Evolutionary conservation across 2,888 invertebrate genomes (phyloP), one percentile per base, ranked within the genome.

Genomic region (Dryobota labecula): DNA sequence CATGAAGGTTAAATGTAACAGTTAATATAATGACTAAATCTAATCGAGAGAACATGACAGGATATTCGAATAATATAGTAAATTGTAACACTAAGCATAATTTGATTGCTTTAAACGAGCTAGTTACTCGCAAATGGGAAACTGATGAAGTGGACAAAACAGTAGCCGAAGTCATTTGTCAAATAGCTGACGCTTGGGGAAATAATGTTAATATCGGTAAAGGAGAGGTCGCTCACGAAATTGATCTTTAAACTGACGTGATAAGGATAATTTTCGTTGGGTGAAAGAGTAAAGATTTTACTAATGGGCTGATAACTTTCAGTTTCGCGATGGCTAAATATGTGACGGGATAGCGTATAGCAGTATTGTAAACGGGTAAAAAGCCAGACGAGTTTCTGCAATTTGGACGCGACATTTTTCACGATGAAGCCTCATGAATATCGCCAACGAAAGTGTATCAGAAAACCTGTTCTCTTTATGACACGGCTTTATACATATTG

Each of bases 331-430:
- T 69, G n/a, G n/a, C n/a, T n/a, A n/a, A n/a, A n/a, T n/a, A n/a
- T n/a, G n/a, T n/a, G 77, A 74, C 71, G 80, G 79, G 81, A 80
- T n/a, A n/a, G n/a, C 76, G 80, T 77, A 84, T 82, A 87, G 87
- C 87, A 84, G 87, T 88, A 86, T 78, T 60, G 43, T 64, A 41
- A 72, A 76, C 83, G 73, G 87, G 87, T 87, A 89, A 87, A 88
- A 92, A 89, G 89, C 86, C 84, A 72, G 86, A 63, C 71, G 43
- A 62, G 80, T 73, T 73, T 33, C 38, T 84, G 86, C 84, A 86
- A 84, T 90, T 90, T 90, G 89, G 89, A 89, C 91, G 84, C 90
- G 81, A 87, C 92, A 93, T 92, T 91, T 91, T 88, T 78, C 72
- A 65, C 77, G 85, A 86, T 84, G 87, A 88, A 83, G 85, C 82